phyloP scores from a whole-genome alignment of 1,140 invertebrate genomes.

The Laodelphax striatellus region DNA sequence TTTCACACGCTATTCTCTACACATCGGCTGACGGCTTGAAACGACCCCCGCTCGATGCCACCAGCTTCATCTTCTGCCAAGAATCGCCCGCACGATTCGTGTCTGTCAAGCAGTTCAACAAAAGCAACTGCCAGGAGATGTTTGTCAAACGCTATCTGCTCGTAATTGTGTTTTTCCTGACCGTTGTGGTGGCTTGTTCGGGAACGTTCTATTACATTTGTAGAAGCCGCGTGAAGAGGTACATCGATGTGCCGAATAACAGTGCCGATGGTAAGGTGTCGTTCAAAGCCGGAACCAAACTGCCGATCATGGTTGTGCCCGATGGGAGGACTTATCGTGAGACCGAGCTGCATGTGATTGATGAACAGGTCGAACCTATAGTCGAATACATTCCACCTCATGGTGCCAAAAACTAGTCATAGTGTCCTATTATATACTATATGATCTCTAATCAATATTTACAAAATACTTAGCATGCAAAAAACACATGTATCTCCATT shows the following conservation, averaged over 20 bases:
- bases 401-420: neutral
- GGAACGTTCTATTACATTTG: constrained; percentile 28
- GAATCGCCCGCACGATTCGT: neutral
- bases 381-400: constrained; percentile 6
- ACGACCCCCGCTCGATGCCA: constrained; percentile 15
- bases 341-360: constrained; percentile 71
- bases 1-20: constrained; percentile 34
- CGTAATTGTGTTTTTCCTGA: constrained; percentile 15
- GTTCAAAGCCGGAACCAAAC: constrained; percentile 14
- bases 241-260: constrained; percentile 36
- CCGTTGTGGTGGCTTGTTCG: constrained; percentile 28
- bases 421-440: neutral
- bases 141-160: constrained; percentile 1
- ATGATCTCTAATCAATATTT: no score
- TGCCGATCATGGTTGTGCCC: constrained; percentile 49
- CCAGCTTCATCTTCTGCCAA: constrained; percentile 18
- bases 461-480: no score
- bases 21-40: constrained; percentile 27
- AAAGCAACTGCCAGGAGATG: neutral
- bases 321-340: constrained; percentile 69
- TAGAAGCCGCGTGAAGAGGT: constrained; percentile 30
- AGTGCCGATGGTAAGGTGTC: constrained; percentile 11
- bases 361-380: constrained; percentile 65
- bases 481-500: no score
- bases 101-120: constrained; percentile 17